These are phyloP conservation scores for Desmophyllum pertusum DNA, from an alignment of 92 coral and sea anemone genomes.

Conservation along the genomic window DNA sequence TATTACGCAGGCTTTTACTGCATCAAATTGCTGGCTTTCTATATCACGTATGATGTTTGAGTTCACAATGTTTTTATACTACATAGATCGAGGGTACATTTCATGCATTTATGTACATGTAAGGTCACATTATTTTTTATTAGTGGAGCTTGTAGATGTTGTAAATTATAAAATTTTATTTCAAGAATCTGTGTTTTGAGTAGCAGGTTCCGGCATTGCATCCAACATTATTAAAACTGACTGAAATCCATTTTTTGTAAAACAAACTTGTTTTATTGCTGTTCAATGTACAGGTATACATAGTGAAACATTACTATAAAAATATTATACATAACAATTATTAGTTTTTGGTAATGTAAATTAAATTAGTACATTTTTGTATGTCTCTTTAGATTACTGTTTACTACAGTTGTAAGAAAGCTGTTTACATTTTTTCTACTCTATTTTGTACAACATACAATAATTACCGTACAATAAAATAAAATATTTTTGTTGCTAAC, in stretches of 20 bases:
- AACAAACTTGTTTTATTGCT: background rate
- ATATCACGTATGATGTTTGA: too few relatives aligned
- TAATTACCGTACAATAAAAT: background rate
- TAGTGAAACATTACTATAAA: too few relatives aligned
- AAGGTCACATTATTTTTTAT: too few relatives aligned
- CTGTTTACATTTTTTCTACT: background rate
- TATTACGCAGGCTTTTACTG: too few relatives aligned
- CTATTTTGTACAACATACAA: background rate
- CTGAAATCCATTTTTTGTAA: background rate
- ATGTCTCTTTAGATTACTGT: background rate
- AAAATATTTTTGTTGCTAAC: background rate
- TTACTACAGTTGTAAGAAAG: background rate
- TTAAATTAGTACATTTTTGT: background rate
- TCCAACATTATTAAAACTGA: background rate
- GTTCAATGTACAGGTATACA: slow-evolving; percentile 1
- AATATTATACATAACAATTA: too few relatives aligned
- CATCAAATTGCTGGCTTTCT: too few relatives aligned
- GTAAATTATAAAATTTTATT: background rate
- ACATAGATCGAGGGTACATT: too few relatives aligned
- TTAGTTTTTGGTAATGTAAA: background rate
- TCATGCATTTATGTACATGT: too few relatives aligned
- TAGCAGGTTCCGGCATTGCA: background rate
- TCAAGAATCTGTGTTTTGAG: background rate
- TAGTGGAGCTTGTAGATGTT: too few relatives aligned
- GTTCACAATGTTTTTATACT: too few relatives aligned